phyloP scores from a whole-genome alignment of 1,140 invertebrate genomes.

The Lysiphlebus fabarum region DNA sequence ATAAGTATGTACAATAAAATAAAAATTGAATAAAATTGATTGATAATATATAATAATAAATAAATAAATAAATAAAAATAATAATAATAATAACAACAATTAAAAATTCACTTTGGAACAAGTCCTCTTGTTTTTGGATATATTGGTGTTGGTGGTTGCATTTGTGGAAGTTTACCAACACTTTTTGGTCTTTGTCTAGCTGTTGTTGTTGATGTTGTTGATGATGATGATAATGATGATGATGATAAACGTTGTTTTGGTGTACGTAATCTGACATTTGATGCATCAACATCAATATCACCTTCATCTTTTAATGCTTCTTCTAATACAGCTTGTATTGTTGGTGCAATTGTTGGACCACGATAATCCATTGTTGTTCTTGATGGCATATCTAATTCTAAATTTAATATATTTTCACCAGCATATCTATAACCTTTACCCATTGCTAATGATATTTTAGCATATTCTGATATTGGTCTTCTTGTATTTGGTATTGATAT shows the following conservation, averaged over 20 bases:
- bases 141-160: conserved; percentile 47
- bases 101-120: conserved; percentile 56
- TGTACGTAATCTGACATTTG: conserved; percentile 40
- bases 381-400: conserved; percentile 77
- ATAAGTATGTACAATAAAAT: no score
- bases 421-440: conserved; percentile 62
- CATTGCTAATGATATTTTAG: conserved; percentile 62
- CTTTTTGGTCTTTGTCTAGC: conserved; percentile 44
- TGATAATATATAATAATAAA: no score
- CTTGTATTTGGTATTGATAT: conserved; percentile 63
- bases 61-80: no score
- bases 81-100: no score
- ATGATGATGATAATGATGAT: conserved; percentile 31
- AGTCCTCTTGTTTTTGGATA: conserved; percentile 62
- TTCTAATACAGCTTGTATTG: conserved; percentile 70
- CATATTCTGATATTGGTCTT: conserved; percentile 72
- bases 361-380: conserved; percentile 78
- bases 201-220: no score
- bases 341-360: conserved; percentile 67
- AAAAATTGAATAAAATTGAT: no score
- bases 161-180: conserved; percentile 43
- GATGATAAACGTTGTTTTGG: conserved; percentile 43
- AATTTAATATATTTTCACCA: conserved; percentile 79
- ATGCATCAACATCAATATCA: conserved; percentile 70
- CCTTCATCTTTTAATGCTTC: conserved; percentile 70